Percentiles rank a stretch among this genome's conserved stretches.
Evolutionary conservation across 1,140 invertebrate genomes (phyloP).

Genomic region (Leguminivora glycinivorella): DNA sequence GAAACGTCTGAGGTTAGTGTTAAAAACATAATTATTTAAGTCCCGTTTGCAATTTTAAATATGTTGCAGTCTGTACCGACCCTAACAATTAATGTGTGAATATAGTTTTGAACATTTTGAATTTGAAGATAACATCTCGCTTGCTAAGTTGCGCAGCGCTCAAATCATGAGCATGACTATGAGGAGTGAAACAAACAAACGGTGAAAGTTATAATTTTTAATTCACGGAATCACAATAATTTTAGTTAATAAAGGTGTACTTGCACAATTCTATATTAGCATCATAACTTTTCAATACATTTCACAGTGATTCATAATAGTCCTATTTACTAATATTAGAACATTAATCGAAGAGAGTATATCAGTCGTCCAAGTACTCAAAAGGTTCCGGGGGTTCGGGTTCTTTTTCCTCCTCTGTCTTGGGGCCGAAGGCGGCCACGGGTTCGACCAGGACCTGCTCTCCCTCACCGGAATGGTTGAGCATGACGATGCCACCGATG

Average conservation of each 20-base stretch:
- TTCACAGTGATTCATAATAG: slow-evolving; percentile 43
- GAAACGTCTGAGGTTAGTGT: no score
- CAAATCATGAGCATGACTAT: no score
- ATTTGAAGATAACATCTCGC: no score
- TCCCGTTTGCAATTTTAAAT: no score
- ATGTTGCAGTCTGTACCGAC: no score
- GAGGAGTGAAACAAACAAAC: slow-evolving; percentile 19
- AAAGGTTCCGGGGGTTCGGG: slow-evolving; percentile 98
- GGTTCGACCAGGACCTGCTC: slow-evolving; percentile 96
- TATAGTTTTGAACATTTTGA: no score
- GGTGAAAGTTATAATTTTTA: slow-evolving; percentile 44
- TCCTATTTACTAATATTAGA: slow-evolving; percentile 46
- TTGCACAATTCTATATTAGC: slow-evolving; percentile 53
- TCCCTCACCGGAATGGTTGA: slow-evolving; percentile 89
- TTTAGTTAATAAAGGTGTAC: slow-evolving; percentile 58
- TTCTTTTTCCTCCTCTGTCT: slow-evolving; percentile 96
- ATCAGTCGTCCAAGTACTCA: slow-evolving; percentile 93
- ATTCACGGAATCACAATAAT: slow-evolving; percentile 53
- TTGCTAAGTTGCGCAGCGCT: no score
- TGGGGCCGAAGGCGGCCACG: slow-evolving; percentile 95
- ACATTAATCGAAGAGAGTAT: slow-evolving; percentile 46
- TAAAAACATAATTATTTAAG: no score
- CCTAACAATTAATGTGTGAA: no score
- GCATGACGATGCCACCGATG: slow-evolving; percentile 97
- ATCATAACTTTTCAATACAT: slow-evolving; percentile 56